Evolutionary conservation across 2,113 vertebrate genomes (phyloP).

Genomic region (Corvus hawaiiensis): DNA sequence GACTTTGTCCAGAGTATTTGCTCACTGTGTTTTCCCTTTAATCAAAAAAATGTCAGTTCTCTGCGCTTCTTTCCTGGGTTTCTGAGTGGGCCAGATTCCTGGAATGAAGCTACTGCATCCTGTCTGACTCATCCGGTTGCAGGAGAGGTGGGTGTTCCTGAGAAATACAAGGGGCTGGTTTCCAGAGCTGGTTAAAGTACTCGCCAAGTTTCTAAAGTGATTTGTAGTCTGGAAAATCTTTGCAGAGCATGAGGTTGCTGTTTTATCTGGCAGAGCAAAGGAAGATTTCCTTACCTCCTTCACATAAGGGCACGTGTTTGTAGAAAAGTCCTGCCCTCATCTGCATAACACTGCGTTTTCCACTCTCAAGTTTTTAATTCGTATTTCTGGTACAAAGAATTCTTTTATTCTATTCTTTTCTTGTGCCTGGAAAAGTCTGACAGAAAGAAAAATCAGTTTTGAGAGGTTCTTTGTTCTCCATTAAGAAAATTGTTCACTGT

Average conservation of each 20-base stretch:
- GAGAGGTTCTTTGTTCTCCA: neutral
- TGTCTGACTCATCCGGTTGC: neutral
- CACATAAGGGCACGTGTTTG: neutral
- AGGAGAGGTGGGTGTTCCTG: neutral
- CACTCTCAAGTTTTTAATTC: neutral
- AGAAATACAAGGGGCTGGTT: neutral
- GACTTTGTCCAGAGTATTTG: neutral
- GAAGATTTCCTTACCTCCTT: neutral
- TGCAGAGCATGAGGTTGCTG: neutral
- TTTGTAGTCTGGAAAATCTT: neutral
- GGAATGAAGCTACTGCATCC: neutral
- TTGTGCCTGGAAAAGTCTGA: neutral
- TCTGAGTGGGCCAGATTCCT: neutral
- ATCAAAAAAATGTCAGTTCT: neutral
- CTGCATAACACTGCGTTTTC: neutral
- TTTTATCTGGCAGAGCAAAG: conserved; percentile 6
- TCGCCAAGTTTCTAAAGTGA: neutral
- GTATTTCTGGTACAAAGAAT: neutral
- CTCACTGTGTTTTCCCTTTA: neutral
- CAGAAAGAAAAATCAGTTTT: neutral
- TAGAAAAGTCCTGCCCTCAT: neutral
- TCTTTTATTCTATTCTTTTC: neutral
- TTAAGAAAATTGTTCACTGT: neutral
- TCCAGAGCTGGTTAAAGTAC: neutral
- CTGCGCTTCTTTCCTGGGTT: neutral